phyloP scores from a whole-genome alignment of 2,888 invertebrate genomes.

The Fragum whitleyi region DNA sequence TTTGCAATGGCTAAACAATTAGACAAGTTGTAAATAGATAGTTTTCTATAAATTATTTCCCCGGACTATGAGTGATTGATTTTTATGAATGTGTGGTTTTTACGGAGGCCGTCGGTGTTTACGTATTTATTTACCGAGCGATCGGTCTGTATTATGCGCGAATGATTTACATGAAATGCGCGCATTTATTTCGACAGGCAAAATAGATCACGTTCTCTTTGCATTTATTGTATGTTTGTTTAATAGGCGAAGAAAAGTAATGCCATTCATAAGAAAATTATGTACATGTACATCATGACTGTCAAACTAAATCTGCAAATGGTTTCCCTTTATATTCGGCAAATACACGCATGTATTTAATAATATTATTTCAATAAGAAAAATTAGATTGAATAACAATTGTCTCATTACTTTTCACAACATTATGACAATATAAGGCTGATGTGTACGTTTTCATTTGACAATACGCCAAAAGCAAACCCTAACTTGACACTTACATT shows the following conservation, averaged over 20 bases:
- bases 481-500: too few relatives aligned
- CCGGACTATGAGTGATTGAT: conserved; percentile 8
- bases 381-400: too few relatives aligned
- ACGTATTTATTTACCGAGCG: conserved; percentile 19
- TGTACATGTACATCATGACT: too few relatives aligned
- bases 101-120: conserved; percentile 2
- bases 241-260: neutral
- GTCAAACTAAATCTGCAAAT: too few relatives aligned
- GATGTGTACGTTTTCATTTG: too few relatives aligned
- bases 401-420: too few relatives aligned
- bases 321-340: too few relatives aligned
- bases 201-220: neutral
- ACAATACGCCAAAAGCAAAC: too few relatives aligned
- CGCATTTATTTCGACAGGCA: neutral
- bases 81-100: conserved; percentile 19
- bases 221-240: neutral
- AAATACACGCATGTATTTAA: too few relatives aligned
- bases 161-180: conserved; percentile 9
- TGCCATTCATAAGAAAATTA: too few relatives aligned
- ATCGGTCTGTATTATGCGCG: neutral
- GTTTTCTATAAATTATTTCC: conserved; percentile 31
- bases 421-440: too few relatives aligned
- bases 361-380: too few relatives aligned
- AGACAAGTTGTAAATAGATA: conserved; percentile 40
- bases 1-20: conserved; percentile 40